Evolutionary conservation across 2,113 vertebrate species (phyloP).

Genomic region (Pituophis catenifer): DNA sequence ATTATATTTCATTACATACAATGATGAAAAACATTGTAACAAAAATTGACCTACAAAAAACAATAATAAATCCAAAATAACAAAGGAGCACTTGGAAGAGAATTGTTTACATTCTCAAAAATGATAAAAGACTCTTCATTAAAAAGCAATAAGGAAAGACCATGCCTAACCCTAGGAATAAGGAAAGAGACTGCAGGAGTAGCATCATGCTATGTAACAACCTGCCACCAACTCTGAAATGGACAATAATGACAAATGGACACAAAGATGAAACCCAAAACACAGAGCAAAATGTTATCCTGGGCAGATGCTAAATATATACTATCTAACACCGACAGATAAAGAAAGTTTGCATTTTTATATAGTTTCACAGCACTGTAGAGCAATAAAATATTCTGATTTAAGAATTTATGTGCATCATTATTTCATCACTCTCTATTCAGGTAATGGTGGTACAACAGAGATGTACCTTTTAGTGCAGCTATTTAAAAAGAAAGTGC

Average conservation of each 20-base stretch:
- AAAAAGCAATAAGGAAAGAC: conserved; percentile 67
- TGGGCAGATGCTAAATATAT: conserved; percentile 43
- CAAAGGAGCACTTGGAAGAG: conserved; percentile 47
- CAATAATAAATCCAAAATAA: conserved; percentile 17
- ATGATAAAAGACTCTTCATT: conserved; percentile 68
- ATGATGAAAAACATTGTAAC: not conserved
- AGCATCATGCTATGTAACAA: conserved; percentile 66
- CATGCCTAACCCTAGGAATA: conserved; percentile 66
- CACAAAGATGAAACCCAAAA: conserved; percentile 56
- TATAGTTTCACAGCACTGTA: conserved; percentile 25
- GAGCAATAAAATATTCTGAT: conserved; percentile 50
- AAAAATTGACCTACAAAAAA: conserved; percentile 24
- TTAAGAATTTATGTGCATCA: conserved; percentile 17
- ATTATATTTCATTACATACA: not conserved
- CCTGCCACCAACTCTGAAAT: conserved; percentile 59
- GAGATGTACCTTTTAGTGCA: not conserved
- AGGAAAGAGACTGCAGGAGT: conserved; percentile 63
- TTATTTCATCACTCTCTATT: not conserved
- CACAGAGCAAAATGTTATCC: conserved; percentile 56
- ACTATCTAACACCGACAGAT: conserved; percentile 45
- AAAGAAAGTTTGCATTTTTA: conserved; percentile 50
- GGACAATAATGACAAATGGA: conserved; percentile 72
- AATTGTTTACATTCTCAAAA: conserved; percentile 59
- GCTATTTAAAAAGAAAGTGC: not conserved
- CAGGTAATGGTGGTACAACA: not conserved